A percentile compares a stretch with the other conserved stretches of the same genome.
These are phyloP conservation scores for Phymastichus coffea DNA, from an alignment of 1,140 invertebrate species.

Conservation along the genomic window DNA sequence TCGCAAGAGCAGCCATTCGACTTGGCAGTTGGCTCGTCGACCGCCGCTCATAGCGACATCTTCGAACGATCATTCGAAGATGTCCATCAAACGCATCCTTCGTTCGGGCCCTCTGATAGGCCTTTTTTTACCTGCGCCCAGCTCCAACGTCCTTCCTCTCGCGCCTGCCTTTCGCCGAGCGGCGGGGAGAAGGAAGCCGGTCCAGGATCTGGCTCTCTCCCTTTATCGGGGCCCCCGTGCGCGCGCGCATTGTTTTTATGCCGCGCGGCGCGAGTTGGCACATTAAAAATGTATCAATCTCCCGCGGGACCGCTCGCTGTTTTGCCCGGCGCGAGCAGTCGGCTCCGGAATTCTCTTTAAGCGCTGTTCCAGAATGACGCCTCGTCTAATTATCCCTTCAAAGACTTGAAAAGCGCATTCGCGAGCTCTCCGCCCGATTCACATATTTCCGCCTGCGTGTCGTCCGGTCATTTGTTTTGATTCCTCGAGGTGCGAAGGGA, in stretches of 20 bases:
- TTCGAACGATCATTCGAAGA: too few relatives aligned
- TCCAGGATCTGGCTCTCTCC: too few relatives aligned
- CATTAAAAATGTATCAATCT: slow-evolving; percentile 51
- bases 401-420: neutral
- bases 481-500: too few relatives aligned
- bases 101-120: too few relatives aligned
- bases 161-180: too few relatives aligned
- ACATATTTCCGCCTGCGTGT: neutral
- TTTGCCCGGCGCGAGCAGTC: slow-evolving; percentile 21
- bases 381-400: neutral
- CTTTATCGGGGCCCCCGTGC: slow-evolving; percentile 19
- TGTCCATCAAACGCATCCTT: too few relatives aligned
- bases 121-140: too few relatives aligned
- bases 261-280: slow-evolving; percentile 19
- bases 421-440: neutral
- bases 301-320: slow-evolving; percentile 24
- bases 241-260: slow-evolving; percentile 19
- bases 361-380: neutral
- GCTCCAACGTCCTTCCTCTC: too few relatives aligned
- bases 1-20: too few relatives aligned
- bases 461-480: neutral
- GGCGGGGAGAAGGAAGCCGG: too few relatives aligned
- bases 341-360: slow-evolving; percentile 1
- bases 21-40: neutral
- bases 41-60: neutral